A percentile compares a stretch with the other conserved stretches of the same genome.
These are phyloP conservation scores for Plagodis dolabraria DNA, from an alignment of 2,888 invertebrate genomes.

Conservation along the genomic window DNA sequence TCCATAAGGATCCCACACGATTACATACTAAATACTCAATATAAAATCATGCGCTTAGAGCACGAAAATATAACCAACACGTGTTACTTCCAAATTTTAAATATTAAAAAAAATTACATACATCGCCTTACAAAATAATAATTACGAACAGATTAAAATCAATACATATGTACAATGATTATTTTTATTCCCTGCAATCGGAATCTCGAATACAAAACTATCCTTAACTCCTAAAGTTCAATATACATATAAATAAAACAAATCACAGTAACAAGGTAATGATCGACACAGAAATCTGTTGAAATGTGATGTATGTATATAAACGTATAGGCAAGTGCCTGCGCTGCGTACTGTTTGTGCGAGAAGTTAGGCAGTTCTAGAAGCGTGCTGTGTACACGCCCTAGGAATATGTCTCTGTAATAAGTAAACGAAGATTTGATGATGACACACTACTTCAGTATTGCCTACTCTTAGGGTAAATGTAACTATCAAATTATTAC, in stretches of 20 bases:
- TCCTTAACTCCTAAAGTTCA: conserved; percentile 52
- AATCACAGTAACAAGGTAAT: conserved; percentile 78
- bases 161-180: conserved; percentile 49
- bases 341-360: conserved; percentile 33
- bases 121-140: conserved; percentile 52
- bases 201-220: conserved; percentile 65
- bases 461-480: not conserved
- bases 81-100: conserved; percentile 33
- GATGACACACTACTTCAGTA: too few species aligned
- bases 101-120: conserved; percentile 42
- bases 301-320: conserved; percentile 65
- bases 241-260: conserved; percentile 66
- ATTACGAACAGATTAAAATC: conserved; percentile 52
- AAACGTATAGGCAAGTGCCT: conserved; percentile 1
- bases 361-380: not conserved
- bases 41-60: conserved; percentile 79
- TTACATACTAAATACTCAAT: conserved; percentile 66
- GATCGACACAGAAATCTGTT: conserved; percentile 56
- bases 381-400: too few species aligned
- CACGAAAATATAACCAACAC: conserved; percentile 68
- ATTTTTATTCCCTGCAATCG: conserved; percentile 45
- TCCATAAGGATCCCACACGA: conserved; percentile 60
- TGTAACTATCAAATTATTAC: not conserved
- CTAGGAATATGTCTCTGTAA: too few species aligned
- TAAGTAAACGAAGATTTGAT: too few species aligned